Conservation (phyloP, 2,888 invertebrate genomes). For the Hanleya hanleyi region DNA sequence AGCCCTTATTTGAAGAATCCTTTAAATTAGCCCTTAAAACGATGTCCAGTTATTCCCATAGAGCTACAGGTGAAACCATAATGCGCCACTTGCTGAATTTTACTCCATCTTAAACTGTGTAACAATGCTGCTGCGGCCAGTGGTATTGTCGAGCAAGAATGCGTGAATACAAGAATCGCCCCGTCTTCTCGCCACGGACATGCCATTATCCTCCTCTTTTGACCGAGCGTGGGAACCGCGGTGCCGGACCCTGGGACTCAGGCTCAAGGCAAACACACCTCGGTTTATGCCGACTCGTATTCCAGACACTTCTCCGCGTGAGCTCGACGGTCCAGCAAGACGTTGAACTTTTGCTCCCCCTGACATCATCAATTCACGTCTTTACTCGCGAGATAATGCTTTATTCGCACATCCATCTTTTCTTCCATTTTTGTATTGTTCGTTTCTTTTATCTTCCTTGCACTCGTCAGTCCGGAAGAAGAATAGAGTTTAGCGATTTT, state of each 20-base stretch:
- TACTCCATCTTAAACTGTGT: conserved; percentile 3
- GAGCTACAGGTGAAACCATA: neutral
- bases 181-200: neutral
- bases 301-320: no score
- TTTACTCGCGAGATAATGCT: no score
- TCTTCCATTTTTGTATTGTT: no score
- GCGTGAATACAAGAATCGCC: neutral
- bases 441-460: no score
- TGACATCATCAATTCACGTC: no score
- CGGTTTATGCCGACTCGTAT: no score
- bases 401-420: no score
- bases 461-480: no score
- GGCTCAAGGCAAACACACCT: neutral
- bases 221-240: neutral
- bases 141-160: neutral
- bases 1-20: neutral
- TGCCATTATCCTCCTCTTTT: conserved; percentile 1
- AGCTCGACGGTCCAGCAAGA: no score
- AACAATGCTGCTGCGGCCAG: neutral
- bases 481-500: no score
- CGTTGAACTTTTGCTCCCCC: no score
- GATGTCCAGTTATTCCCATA: neutral
- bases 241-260: neutral
- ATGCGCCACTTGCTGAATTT: conserved; percentile 1
- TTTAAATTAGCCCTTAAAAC: conserved; percentile 1